phyloP scores from a whole-genome alignment of 2,113 vertebrate species.

The Phalacrocorax carbo region DNA sequence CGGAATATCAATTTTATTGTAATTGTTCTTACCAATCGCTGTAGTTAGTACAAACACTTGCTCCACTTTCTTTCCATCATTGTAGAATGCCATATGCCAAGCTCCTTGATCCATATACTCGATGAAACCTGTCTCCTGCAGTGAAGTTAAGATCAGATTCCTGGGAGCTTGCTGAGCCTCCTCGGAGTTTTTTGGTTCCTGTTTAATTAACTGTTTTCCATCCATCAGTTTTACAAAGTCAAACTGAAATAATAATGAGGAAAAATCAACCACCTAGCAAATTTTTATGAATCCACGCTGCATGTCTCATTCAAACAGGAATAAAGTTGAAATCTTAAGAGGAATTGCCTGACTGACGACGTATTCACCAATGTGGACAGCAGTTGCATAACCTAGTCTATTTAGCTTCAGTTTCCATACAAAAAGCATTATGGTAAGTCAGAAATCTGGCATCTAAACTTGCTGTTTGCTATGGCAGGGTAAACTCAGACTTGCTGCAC shows the following conservation, averaged over 20 bases:
- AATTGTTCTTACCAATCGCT: conserved; percentile 84
- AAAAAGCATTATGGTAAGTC: background rate
- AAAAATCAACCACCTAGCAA: conserved; percentile 24
- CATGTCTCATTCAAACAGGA: background rate
- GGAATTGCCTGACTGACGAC: background rate
- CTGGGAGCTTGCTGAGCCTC: conserved; percentile 81
- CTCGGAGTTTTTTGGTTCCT: conserved; percentile 81
- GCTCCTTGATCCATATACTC: conserved; percentile 97
- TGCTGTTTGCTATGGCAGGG: background rate
- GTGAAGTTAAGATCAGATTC: conserved; percentile 87
- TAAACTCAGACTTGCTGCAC: background rate
- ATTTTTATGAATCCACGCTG: background rate
- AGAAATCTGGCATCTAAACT: background rate
- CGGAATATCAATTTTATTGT: background rate
- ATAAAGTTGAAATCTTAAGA: background rate
- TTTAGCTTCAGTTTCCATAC: background rate
- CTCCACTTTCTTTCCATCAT: conserved; percentile 93
- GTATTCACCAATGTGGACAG: background rate
- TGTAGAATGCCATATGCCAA: conserved; percentile 97
- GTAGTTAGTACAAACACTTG: conserved; percentile 91
- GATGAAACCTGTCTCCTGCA: conserved; percentile 95
- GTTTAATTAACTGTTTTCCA: conserved; percentile 91
- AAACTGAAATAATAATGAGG: conserved; percentile 80
- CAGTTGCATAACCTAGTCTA: background rate
- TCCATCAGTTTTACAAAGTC: conserved; percentile 98